Evolutionary conservation across 1,140 invertebrate species (phyloP), one percentile per base, ranked within the genome.

Genomic region (Frieseomelitta varia): DNA sequence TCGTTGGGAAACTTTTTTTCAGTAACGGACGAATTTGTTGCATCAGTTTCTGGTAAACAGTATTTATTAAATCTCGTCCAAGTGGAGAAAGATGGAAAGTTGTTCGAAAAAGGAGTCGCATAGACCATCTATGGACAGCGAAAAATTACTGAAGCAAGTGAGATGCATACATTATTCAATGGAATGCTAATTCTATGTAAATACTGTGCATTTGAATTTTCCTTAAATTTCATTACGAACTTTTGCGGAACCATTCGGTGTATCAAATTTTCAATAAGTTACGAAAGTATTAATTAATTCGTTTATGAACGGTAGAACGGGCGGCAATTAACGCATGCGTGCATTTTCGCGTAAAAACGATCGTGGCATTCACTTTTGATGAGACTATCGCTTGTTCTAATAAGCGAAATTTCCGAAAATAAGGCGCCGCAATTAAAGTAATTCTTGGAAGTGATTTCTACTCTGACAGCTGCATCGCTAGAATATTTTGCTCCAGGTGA

Each of bases 91-190:
- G 65, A 67, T 21, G 3, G 12, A 21, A 34, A 67, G 65, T 34
- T 67, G 17, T 67, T 34, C 27, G 65, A 21, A 67, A 67, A 67
- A 19, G 15, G 2, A 65, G 30, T 30, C 63, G 15, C 1, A 4
- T 14, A 8, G 17, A 19, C 4, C 17, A 27, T 17, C 8, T 19
- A 67, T 4, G 17, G 15, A 65, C 17, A 30, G 6, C 19, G 65
- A 21, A 67, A 34, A 34, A 67, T 67, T 10, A 17, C n/a, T 17
- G 27, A 30, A 17, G 2, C 17, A 19, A 12, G 15, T 3, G 2
- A 47, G 39, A 19, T 67, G 30, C 19, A 67, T 67, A 67, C 65
- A 67, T 67, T 67, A 67, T 67, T 67, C 65, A 34, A 67, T 67
- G 30, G 11, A 34, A 67, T 67, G 19, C 30, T 67, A 67, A 67